Evolutionary conservation across 2,113 vertebrate species (phyloP), one percentile per base, ranked within the genome.

Genomic region (Hypanus sabinus): DNA sequence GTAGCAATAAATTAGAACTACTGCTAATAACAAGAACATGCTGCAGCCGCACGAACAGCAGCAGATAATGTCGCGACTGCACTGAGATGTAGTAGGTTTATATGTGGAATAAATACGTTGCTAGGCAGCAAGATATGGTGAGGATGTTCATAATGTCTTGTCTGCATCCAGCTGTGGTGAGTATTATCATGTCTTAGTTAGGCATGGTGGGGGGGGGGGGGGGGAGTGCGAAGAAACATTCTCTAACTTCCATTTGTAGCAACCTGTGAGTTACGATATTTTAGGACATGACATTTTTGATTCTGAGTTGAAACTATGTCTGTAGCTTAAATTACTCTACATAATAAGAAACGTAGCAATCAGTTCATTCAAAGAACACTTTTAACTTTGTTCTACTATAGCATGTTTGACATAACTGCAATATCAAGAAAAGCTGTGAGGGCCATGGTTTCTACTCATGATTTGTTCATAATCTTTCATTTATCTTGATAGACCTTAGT

Each of bases 101-200:
- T 88, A 88, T 88, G 83, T 60, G 83, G 83, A 16, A 62, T 88
- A 57, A 88, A 88, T 88, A 62, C 62, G 83, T 88, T 88, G 83
- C 83, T 88, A 88, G 83, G 83, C 83, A 88, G 83, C 83, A n/a
- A 88, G 83, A 62, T 62, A 62, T 11, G 14, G 83, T 27, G 30
- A 60, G n/a, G 83, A 62, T 88, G 83, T 57, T 88, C 55, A 88
- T 60, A 87, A 87, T 60, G 83, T 30, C 55, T 62, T 88, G 57
- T 88, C 10, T 62, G 27, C 14, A 88, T 88, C 83, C 83, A 88
- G 55, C 83, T 62, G 83, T 27, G 57, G 16, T 88, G 83, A 88
- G 60, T 10, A 88, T 60, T 62, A n/a, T 88, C 57, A 62, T 88
- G 57, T 88, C 27, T 88, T 88, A 88, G 55, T 88, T 62, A 60